Conservation (phyloP, 2,888 invertebrate species). For the Craniophora ligustri region DNA sequence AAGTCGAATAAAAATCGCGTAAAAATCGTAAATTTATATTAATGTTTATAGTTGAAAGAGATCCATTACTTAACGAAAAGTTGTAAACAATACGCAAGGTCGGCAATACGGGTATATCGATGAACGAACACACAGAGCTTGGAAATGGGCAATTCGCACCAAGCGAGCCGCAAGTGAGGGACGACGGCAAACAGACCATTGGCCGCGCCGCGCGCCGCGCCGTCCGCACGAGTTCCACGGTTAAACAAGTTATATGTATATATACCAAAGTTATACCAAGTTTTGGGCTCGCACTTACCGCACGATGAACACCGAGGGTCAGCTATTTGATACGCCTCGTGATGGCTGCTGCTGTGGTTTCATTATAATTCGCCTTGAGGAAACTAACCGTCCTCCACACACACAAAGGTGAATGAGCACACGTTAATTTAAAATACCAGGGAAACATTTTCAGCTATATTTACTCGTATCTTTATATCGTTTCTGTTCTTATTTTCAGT, state of each 20-base stretch:
- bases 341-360: conserved; percentile 44
- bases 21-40: no score
- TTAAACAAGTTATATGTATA: no score
- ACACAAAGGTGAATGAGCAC: conserved; percentile 20
- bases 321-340: conserved; percentile 46
- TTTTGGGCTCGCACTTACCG: conserved; percentile 41
- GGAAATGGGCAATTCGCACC: conserved; percentile 27
- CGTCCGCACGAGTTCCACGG: conserved; percentile 35
- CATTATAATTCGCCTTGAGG: conserved; percentile 39
- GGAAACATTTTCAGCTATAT: conserved; percentile 25
- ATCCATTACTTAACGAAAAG: neutral
- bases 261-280: conserved; percentile 46
- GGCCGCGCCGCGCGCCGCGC: no score
- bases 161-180: conserved; percentile 14
- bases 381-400: conserved; percentile 27
- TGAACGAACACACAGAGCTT: conserved; percentile 23
- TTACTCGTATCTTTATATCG: conserved; percentile 24
- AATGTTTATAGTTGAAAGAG: no score
- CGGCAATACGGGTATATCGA: conserved; percentile 9
- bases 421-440: conserved; percentile 12
- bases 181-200: conserved; percentile 20
- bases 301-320: conserved; percentile 37
- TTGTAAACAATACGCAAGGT: neutral
- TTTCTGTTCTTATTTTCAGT: no score
- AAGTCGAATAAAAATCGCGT: no score